Conservation (phyloP, 35 echinoderm and acorn worm species). For the Acanthaster planci region DNA sequence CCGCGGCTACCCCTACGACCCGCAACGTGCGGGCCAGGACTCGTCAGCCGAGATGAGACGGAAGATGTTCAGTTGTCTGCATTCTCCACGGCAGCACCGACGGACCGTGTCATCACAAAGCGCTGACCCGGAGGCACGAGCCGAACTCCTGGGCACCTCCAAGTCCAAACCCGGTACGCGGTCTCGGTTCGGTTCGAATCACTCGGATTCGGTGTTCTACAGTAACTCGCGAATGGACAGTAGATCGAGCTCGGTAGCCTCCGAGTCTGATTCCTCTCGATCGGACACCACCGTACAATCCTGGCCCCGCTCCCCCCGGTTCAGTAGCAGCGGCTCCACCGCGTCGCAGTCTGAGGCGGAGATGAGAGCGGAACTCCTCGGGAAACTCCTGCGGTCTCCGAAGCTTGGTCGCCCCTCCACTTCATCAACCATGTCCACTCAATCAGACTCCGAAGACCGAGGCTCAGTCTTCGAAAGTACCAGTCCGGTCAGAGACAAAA, state of each 20-base stretch:
- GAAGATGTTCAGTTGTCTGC: constrained; percentile 82
- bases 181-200: constrained; percentile 56
- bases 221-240: constrained; percentile 37
- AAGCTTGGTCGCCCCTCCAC: constrained; percentile 43
- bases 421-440: constrained; percentile 22
- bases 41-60: constrained; percentile 76
- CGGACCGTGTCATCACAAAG: constrained; percentile 49
- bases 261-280: neutral
- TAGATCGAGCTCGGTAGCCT: constrained; percentile 5
- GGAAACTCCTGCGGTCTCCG: constrained; percentile 70
- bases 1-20: neutral
- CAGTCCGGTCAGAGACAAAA: neutral
- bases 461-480: constrained; percentile 47
- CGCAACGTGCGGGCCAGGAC: constrained; percentile 29
- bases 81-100: constrained; percentile 63
- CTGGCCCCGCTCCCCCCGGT: constrained; percentile 46
- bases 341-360: constrained; percentile 78
- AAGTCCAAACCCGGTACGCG: constrained; percentile 22
- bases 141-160: constrained; percentile 46
- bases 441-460: constrained; percentile 45
- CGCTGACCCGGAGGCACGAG: constrained; percentile 62
- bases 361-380: constrained; percentile 79
- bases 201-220: constrained; percentile 79
- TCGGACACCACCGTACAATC: constrained; percentile 6
- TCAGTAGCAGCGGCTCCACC: constrained; percentile 23